Evolutionary conservation across 2,888 invertebrate genomes (phyloP), one percentile per base, ranked within the genome.

Genomic region (Arge pagana): DNA sequence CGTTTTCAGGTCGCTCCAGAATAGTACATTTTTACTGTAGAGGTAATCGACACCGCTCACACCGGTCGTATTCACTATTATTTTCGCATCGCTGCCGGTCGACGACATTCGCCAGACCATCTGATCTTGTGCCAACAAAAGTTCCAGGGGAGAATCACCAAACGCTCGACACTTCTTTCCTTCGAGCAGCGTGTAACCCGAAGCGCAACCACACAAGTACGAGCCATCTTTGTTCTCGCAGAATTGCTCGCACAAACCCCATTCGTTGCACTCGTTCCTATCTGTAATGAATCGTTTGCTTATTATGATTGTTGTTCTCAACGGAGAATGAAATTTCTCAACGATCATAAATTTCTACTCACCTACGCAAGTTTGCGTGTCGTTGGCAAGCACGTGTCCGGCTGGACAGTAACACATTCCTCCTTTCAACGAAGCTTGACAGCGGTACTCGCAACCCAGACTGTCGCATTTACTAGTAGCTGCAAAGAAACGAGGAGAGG

Each of bases 181-280:
- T 59, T 85, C 84, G 53, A 81, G 81, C 45, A 89, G 78, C 3
- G 79, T 78, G 78, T 91, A 94, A 28, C 91, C 94, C 0, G 84
- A 81, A 0, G 87, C 87, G 74, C 96, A 97, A 11, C 86, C 83
- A 76, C 97, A 97, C 31, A 77, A 80, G 78, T 89, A 97, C 7
- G 92, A 86, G 31, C 89, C 95, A 1, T 88, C 88, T 0, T 87
- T 88, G 76, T 98, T 97, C 53, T 86, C 84, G 76, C 99, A 99
- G 23, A 89, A 81, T 77, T 99, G 99, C 72, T 97, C 96, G 77
- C 98, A 99, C 77, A 85, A 91, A 31, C 93, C 93, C 93, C 93
- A 94, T 77, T 93, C 92, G 37, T 81, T 76, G 77, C 94, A 94
- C 77, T 98, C 97, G 79, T 98, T 88, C 62, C 91, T 84, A 80